A percentile compares a stretch with the other conserved stretches of the same genome.
phyloP scores from a whole-genome alignment of 2,113 vertebrate genomes.

The Mesembrinibis cayennensis region DNA sequence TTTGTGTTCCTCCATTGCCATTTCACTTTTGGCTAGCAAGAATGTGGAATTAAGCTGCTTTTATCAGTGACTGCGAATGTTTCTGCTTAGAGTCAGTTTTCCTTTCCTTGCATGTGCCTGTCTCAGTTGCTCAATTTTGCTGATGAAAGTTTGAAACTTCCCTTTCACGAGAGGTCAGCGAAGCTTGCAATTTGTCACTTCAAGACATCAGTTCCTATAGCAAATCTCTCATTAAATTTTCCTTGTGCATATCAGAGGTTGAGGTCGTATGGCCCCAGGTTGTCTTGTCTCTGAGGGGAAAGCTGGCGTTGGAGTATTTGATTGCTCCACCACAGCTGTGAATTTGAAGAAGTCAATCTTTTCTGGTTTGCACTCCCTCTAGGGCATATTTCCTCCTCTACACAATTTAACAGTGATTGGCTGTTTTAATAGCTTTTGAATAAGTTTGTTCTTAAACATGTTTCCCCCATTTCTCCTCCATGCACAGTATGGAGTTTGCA shows the following conservation, averaged over 20 bases:
- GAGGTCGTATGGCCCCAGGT: conserved; percentile 17
- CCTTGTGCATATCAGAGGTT: background rate
- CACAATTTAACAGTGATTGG: conserved; percentile 21
- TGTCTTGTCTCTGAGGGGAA: background rate
- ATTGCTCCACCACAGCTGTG: conserved; percentile 31
- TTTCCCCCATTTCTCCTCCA: background rate
- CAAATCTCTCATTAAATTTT: conserved; percentile 44
- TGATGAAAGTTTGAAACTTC: conserved; percentile 33
- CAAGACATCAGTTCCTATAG: background rate
- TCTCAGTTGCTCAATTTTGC: background rate
- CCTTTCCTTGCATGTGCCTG: background rate
- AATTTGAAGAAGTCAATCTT: conserved; percentile 39
- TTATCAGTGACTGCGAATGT: background rate
- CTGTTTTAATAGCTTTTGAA: conserved; percentile 39
- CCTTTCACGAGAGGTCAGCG: background rate
- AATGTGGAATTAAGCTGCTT: background rate
- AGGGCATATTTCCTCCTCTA: conserved; percentile 18
- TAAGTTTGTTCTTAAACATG: conserved; percentile 4
- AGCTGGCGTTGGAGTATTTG: background rate
- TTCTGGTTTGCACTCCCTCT: background rate
- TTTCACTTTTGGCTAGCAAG: background rate
- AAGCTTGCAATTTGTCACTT: conserved; percentile 48
- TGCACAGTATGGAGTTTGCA: background rate
- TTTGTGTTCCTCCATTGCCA: background rate
- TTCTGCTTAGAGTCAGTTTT: background rate